Evolutionary conservation across 2,797 vertebrate genomes (phyloP), one percentile per base, ranked within the genome.

Genomic region (Eremophila alpestris): DNA sequence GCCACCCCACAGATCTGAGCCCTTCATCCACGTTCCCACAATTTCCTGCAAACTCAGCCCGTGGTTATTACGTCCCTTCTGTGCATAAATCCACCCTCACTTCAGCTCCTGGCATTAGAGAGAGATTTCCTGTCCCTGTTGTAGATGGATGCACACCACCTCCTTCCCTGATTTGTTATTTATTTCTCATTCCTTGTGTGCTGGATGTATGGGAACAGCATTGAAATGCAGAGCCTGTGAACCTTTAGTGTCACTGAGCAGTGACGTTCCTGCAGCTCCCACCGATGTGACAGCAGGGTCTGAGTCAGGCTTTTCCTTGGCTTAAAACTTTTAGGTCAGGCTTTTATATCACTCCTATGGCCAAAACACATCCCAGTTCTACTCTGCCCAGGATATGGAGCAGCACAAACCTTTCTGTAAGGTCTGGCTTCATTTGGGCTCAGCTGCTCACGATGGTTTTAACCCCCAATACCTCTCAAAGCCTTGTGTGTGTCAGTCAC

Each of bases 401-500:
- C 83, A 59, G 51, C 63, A 62, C 67, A 81, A 38, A 59, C 11
- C 34, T 74, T 46, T 62, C 46, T 40, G 9, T 38, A 58, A 81
- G 85, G 69, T 36, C 75, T 71, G 60, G 20, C 26, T 77, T 67
- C 3, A 0, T 49, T 67, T 55, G 82, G 63, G 46, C 55, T 48
- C 17, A 46, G 63, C 65, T 67, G 83, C 81, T 87, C 13, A 0
- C 0, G 4, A 6, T 36, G 51, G 45, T 7, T 65, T 59, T 67
- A 45, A n/a, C 34, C 22, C 32, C 3, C 7, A 13, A 0, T 11
- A 3, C 19, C 27, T 46, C 68, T 55, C 4, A 1, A n/a, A 80
- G 49, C 41, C 32, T 18, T 21, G 38, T 36, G 19, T 34, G 30
- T 67, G 64, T 54, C 79, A 40, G 3, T 41, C 5, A 0, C 74